These are phyloP conservation scores for Tiliacea citrago DNA, from an alignment of 2,888 invertebrate genomes.

Conservation along the genomic window DNA sequence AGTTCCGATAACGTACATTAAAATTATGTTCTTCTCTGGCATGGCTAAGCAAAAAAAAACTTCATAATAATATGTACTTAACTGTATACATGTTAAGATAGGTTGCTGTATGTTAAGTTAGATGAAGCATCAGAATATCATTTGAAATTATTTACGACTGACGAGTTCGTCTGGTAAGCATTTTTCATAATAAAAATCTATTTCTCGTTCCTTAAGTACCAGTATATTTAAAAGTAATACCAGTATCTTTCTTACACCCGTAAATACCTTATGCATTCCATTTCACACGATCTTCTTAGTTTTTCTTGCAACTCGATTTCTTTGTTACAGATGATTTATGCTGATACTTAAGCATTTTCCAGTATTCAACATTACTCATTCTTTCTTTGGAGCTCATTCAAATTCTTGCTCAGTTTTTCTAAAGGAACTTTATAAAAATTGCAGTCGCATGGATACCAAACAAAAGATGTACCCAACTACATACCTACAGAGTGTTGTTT, in stretches of 20 bases:
- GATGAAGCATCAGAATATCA: constrained; percentile 1
- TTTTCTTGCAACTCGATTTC: constrained; percentile 69
- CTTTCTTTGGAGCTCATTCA: constrained; percentile 65
- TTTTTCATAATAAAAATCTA: constrained; percentile 37
- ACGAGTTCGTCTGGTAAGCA: constrained; percentile 25
- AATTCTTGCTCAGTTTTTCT: constrained; percentile 62
- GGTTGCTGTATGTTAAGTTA: background rate
- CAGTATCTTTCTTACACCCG: constrained; percentile 46
- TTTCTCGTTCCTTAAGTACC: constrained; percentile 19
- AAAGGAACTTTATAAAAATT: constrained; percentile 53
- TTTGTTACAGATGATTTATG: constrained; percentile 77
- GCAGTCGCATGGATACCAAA: constrained; percentile 44
- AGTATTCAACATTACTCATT: constrained; percentile 72
- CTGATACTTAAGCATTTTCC: constrained; percentile 75
- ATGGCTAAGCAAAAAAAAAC: background rate
- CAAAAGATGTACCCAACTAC: constrained; percentile 9
- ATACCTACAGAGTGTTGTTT: constrained; percentile 1
- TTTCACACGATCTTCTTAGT: constrained; percentile 66
- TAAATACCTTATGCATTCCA: constrained; percentile 66
- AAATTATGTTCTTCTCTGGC: background rate
- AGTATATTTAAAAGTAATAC: constrained; percentile 46
- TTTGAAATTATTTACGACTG: constrained; percentile 5
- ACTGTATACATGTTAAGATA: background rate
- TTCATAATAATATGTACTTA: background rate
- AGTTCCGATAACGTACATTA: background rate